Evolutionary conservation across 2,797 vertebrate species (phyloP), one percentile per base, ranked within the genome.

Genomic region (Micropoecilia bifurca): DNA sequence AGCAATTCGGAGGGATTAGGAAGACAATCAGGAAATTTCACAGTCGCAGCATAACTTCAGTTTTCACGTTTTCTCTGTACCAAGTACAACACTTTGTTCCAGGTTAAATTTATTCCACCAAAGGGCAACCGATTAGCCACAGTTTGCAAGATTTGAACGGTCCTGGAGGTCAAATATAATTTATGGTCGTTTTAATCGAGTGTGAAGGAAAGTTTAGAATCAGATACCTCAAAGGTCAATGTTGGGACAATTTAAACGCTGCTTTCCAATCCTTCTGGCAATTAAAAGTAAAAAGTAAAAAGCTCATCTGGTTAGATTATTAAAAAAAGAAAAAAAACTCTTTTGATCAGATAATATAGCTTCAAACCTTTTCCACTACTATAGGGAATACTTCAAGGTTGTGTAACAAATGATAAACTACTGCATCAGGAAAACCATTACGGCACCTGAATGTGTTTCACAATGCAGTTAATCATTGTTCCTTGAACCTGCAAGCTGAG

Each of bases 321-420:
- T 1, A 74, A 6, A 45, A 73, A 9, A 73, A 36, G 63, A 3
- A 25, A 78, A 78, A 18, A 16, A n/a, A 46, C 76, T 81, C 63
- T 81, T 83, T 61, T 79, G 0, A 59, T 55, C 36, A 10, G n/a
- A 53, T 1, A 41, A 0, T 0, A 36, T 0, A 10, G 4, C 6
- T 1, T 33, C 1, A 53, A 53, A 1, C 1, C 1, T 41, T 50
- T 20, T 55, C 55, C 41, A 20, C 41, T 22, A 3, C 28, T 9
- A 68, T 75, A 81, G 53, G 18, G 80, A 80, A 33, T 10, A 12
- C 1, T 1, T 59, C 1, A n/a, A 18, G 33, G 5, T 45, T 33
- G 1, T 33, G 8, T 25, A 61, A 39, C 28, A 46, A 41, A 63
- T 36, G 20, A 71, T 18, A 71, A 59, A 50, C 33, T 30, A 25